A percentile compares a stretch with the other conserved stretches of the same genome.
Conservation (phyloP, 2,113 vertebrate species). For the Zosterops lateralis region DNA sequence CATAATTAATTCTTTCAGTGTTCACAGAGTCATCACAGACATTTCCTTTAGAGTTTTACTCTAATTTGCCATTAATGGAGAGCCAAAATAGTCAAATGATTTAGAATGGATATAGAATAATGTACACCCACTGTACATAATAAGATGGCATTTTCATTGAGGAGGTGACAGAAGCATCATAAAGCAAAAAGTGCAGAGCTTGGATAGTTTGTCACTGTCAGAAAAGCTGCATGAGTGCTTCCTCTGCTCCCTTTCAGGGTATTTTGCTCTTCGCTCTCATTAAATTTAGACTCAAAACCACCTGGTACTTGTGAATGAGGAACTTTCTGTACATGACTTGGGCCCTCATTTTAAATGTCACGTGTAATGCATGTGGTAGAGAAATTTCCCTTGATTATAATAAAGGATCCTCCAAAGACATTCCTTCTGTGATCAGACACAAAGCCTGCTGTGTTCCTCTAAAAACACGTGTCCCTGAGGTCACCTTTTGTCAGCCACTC, state of each 20-base stretch:
- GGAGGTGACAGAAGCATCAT: constrained; percentile 38
- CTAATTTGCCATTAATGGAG: constrained; percentile 71
- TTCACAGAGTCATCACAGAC: constrained; percentile 54
- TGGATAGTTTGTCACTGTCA: constrained; percentile 26
- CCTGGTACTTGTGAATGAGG: neutral
- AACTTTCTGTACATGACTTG: constrained; percentile 6
- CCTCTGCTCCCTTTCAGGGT: constrained; percentile 1
- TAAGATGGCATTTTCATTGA: constrained; percentile 47
- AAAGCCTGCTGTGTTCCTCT: neutral
- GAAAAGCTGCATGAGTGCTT: constrained; percentile 4
- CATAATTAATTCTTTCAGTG: constrained; percentile 71
- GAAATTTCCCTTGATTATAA: neutral
- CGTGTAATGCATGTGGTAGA: neutral
- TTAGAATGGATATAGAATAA: constrained; percentile 63
- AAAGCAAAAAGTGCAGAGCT: constrained; percentile 39
- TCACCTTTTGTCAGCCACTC: neutral
- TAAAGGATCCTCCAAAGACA: neutral
- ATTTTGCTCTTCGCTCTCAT: neutral
- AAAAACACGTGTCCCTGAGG: neutral
- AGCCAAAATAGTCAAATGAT: constrained; percentile 67
- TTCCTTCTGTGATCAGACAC: neutral
- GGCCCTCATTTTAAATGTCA: constrained; percentile 32
- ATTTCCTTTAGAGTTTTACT: constrained; percentile 66
- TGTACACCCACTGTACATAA: constrained; percentile 54
- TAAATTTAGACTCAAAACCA: constrained; percentile 24